Evolutionary conservation across 2,113 vertebrate species (phyloP).

Genomic region (Puffinus mauretanicus): DNA sequence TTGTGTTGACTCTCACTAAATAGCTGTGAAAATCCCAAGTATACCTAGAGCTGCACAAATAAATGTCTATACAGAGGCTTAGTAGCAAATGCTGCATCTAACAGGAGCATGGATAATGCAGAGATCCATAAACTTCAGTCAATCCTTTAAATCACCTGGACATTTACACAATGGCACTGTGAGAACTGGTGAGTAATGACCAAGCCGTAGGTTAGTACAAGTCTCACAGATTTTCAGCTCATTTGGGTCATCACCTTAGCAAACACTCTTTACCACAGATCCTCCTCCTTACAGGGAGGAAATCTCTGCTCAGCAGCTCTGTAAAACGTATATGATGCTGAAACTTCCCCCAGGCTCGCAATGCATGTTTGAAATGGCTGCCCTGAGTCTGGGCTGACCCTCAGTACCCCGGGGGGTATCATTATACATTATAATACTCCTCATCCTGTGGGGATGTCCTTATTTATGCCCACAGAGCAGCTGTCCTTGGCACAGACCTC

Average conservation of each 20-base stretch:
- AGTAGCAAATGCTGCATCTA: background rate
- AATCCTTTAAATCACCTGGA: background rate
- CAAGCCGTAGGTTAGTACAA: background rate
- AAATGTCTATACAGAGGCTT: background rate
- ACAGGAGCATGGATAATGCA: background rate
- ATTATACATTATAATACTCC: too few species aligned
- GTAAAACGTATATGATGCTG: fast-evolving
- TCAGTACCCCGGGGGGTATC: background rate
- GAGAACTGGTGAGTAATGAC: background rate
- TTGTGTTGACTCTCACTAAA: background rate
- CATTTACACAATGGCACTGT: background rate
- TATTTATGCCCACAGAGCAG: background rate
- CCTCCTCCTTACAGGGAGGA: background rate
- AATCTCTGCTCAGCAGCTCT: background rate
- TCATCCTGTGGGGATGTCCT: background rate
- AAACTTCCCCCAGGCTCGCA: background rate
- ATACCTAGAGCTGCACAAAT: background rate
- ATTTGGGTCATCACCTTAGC: background rate
- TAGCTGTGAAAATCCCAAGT: background rate
- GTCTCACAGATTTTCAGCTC: background rate
- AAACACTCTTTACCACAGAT: background rate
- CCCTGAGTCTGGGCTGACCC: background rate
- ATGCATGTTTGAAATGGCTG: background rate
- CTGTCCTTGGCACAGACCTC: background rate
- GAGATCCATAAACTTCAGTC: background rate